A percentile compares a stretch with the other conserved stretches of the same genome.
phyloP scores from a whole-genome alignment of 2,113 vertebrate species.

The Nycticebus coucang region DNA sequence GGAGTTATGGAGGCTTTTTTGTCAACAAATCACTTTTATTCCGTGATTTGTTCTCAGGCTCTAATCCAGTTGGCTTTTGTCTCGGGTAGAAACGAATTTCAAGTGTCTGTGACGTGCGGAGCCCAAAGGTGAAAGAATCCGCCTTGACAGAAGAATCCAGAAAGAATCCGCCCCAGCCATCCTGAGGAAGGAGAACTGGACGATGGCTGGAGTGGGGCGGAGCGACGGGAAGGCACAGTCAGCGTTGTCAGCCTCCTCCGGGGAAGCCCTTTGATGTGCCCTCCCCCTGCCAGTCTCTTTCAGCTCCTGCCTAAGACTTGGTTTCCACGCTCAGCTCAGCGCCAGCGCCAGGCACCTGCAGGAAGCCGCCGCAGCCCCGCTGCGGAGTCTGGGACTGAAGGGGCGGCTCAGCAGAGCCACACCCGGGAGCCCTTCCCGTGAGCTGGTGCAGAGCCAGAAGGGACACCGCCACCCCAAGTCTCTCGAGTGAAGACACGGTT shows the following conservation, averaged over 20 bases:
- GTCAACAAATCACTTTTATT: neutral
- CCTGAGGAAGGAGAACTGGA: neutral
- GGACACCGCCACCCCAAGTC: neutral
- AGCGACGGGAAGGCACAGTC: neutral
- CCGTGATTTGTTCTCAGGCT: neutral
- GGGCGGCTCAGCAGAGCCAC: rapidly evolving
- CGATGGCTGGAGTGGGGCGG: too few species aligned
- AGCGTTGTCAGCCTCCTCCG: neutral
- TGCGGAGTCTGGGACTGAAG: neutral
- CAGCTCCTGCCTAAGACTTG: neutral
- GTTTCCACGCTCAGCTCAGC: too few species aligned
- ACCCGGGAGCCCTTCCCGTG: rapidly evolving
- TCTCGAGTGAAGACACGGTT: neutral
- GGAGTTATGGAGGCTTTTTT: neutral
- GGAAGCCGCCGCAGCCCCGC: neutral
- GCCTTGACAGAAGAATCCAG: too few species aligned
- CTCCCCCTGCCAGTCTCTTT: neutral
- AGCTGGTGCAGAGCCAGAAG: neutral
- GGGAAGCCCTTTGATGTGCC: neutral
- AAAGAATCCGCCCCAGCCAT: too few species aligned
- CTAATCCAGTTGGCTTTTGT: neutral
- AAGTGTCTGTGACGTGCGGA: neutral
- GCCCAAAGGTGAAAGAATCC: neutral
- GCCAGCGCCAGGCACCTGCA: rapidly evolving
- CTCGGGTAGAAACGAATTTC: neutral